Base-by-base conservation (phyloP, 2,797 vertebrate species). In the Spondyliosoma cantharus region DNA sequence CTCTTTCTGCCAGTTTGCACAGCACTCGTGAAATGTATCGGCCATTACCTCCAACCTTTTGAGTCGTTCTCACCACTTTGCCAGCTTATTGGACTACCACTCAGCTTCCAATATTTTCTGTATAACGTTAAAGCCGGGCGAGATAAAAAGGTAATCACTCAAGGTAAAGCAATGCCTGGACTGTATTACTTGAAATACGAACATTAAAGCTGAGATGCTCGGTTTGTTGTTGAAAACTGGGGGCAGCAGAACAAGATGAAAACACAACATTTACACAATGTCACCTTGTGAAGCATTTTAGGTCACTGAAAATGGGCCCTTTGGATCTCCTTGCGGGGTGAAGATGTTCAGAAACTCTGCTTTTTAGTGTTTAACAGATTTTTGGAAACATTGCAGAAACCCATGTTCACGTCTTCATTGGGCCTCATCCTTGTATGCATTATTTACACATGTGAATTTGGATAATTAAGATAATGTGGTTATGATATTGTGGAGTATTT, bases 1-100 rank as follows among this genome's bases (percentile, higher is more conserved):
- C 7, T 20, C 8, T 74, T 66, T 63, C 20, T 56, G 17, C 58
- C 59, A 12, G 29, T 74, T 49, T 59, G 13, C 68, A 49, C 25
- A 49, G 13, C 53, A 52, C 59, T 74, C 74, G 0, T 67, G 48
- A 68, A 56, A 71, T 63, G 52, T 60, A 73, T 52, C 46, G 50
- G 22, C 52, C 22, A 56, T 42, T 76, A 70, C 29, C 16, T 75
- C n/a, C 25, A 62, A 69, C 67, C 49, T 52, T 62, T 19, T 29
- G 7, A 86, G 12, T 53, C 27, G 13, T 53, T 50, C 63, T 76
- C 32, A 29, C 32, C 37, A 71, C 49, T 77, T 57, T 75, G 54
- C 52, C 24, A 48, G 48, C 19, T 70, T 53, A 69, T 56, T 49
- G 6, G 7, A 68, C 37, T 8, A 65, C 25, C 63, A 53, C 37